Base-by-base conservation (phyloP, 2,113 vertebrate species). In the Atractosteus spatula region DNA sequence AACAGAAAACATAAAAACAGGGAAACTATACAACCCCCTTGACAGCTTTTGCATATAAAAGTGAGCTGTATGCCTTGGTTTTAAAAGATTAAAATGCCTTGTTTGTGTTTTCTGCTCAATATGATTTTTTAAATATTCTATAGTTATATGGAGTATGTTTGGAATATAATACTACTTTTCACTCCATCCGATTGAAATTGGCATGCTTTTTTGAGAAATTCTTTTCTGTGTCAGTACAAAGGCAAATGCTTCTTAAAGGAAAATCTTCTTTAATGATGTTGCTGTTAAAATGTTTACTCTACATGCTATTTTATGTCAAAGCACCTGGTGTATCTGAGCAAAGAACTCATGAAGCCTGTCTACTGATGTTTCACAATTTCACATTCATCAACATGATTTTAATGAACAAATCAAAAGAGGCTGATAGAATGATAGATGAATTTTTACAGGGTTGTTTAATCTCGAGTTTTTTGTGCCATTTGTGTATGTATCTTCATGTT, bases 1-100 rank as follows among this genome's bases (percentile, higher is more conserved):
- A 69, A 65, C 56, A 0, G 77, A 70, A 73, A 79, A 74, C 82
- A 76, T 42, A 51, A 44, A 77, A 76, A 74, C 29, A 43, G 45
- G 65, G 62, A 69, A 72, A 76, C 76, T 68, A 77, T 88, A 81
- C 82, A 79, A 85, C 82, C 82, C 85, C 66, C 73, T 73, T 84
- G 88, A 84, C 86, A 84, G 61, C 41, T 11, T 64, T 83, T 88
- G 88, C 88, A 83, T 87, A 80, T 87, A 89, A 90, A 84, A 89
- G 88, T 82, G 85, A 81, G 76, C 81, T 71, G 80, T 80, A 80
- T 85, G 87, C 79, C 77, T 55, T 69, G 81, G 82, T 83, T 89
- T 85, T 87, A 81, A 89, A 87, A 88, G 86, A 89, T 87, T 84
- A 85, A 83, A 85, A 87, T 82, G 81, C 84, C 84, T 85, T 75